Conservation (phyloP, 2,888 invertebrate genomes). For the Mycogona germanica region DNA sequence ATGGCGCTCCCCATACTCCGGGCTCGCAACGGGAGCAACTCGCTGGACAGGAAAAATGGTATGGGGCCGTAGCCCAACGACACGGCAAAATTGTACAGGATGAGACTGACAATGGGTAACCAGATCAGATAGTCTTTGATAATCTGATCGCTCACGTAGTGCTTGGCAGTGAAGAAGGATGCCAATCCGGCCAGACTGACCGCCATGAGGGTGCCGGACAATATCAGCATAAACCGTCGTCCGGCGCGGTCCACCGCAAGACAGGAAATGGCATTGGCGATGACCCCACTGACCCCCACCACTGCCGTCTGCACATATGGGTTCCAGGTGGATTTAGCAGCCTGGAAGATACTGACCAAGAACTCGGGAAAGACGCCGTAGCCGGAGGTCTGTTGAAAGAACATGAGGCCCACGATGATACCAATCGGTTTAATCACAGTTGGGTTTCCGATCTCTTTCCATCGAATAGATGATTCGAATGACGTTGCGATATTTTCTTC, state of each 20-base stretch:
- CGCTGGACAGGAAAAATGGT: constrained; percentile 11
- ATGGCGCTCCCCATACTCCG: constrained; percentile 7
- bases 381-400: constrained; percentile 22
- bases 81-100: constrained; percentile 2
- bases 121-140: neutral
- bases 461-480: neutral
- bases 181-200: constrained; percentile 10
- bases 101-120: neutral
- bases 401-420: constrained; percentile 20
- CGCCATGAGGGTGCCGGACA: constrained; percentile 17
- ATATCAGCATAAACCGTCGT: constrained; percentile 17
- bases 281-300: constrained; percentile 5
- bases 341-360: constrained; percentile 21
- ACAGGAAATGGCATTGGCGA: constrained; percentile 1
- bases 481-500: neutral
- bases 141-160: neutral
- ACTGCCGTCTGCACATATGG: constrained; percentile 18
- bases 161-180: constrained; percentile 4
- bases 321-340: constrained; percentile 17
- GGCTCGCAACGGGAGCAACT: constrained; percentile 11
- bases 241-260: constrained; percentile 19
- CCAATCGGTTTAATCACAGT: constrained; percentile 16
- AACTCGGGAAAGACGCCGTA: constrained; percentile 21
- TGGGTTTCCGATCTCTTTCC: neutral
- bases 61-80: constrained; percentile 12